These are phyloP conservation scores for Peromyscus californicus DNA, from an alignment of 2,113 vertebrate genomes.

Conservation along the genomic window DNA sequence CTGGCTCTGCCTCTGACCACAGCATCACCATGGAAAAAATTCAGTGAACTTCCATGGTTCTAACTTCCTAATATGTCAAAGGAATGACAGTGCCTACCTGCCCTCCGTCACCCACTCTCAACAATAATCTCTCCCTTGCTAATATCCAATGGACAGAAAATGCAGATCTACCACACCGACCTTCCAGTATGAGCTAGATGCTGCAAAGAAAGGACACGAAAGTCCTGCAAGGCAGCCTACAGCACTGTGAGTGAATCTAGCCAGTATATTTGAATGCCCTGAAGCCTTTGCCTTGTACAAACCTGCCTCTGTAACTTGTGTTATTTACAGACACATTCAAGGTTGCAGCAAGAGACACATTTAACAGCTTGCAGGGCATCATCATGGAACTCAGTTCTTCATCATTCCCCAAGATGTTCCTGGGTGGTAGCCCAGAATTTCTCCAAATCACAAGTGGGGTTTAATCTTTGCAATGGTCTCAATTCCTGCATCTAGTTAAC, in stretches of 20 bases:
- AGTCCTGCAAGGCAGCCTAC: background rate
- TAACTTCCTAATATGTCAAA: background rate
- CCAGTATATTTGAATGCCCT: background rate
- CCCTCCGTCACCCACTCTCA: background rate
- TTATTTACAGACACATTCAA: slow-evolving; percentile 12
- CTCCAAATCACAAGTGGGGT: background rate
- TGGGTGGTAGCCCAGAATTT: background rate
- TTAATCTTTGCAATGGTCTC: background rate
- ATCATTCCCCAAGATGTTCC: slow-evolving; percentile 18
- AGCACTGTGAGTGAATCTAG: background rate
- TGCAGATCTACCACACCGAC: background rate
- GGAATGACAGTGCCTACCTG: background rate
- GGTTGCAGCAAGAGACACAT: background rate
- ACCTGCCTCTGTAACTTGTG: background rate
- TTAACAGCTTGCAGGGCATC: slow-evolving; percentile 3
- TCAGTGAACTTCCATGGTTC: slow-evolving; percentile 5
- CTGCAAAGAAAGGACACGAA: background rate
- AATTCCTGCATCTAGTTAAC: background rate
- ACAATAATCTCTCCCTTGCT: background rate
- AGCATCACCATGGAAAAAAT: background rate
- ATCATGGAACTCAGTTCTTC: slow-evolving; percentile 4
- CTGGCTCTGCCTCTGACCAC: background rate
- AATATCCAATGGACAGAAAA: background rate
- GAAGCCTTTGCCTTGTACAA: background rate
- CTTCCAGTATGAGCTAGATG: background rate